A percentile compares a stretch with the other conserved stretches of the same genome.
phyloP scores from a whole-genome alignment of 2,113 vertebrate genomes.

The Thunnus thynnus region DNA sequence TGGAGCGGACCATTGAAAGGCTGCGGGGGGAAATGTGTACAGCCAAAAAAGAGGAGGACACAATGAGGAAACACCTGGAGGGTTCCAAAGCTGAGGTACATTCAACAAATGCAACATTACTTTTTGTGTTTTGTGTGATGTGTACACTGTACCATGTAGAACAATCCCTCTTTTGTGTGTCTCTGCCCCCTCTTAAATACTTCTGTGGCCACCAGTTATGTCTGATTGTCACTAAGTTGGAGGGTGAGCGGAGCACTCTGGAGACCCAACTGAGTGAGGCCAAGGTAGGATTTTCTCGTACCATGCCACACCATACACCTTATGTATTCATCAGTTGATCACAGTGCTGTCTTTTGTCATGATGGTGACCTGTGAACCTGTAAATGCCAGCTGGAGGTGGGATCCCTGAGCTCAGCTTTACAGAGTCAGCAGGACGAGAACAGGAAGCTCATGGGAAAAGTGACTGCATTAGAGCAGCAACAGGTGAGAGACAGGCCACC shows the following conservation, averaged over 20 bases:
- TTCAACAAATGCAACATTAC: background rate
- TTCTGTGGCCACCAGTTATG: constrained; percentile 66
- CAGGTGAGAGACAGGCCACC: constrained; percentile 24
- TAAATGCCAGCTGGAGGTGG: constrained; percentile 74
- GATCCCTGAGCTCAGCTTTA: constrained; percentile 68
- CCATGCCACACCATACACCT: background rate
- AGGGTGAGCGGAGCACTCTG: constrained; percentile 71
- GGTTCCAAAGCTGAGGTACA: constrained; percentile 66
- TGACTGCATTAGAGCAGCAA: constrained; percentile 74
- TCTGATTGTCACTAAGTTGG: constrained; percentile 61
- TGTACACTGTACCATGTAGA: background rate
- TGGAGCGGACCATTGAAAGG: constrained; percentile 74
- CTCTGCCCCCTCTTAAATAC: background rate
- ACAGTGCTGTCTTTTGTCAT: background rate
- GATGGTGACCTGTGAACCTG: background rate
- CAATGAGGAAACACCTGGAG: constrained; percentile 64
- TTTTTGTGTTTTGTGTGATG: background rate
- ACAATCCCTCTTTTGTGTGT: background rate
- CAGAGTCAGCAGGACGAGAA: constrained; percentile 78
- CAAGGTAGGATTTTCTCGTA: constrained; percentile 69
- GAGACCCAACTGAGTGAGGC: constrained; percentile 78
- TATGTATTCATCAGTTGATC: background rate
- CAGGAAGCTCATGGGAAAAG: constrained; percentile 66
- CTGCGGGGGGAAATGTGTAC: constrained; percentile 75
- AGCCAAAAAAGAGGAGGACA: constrained; percentile 63